Percentiles rank a stretch among this genome's conserved stretches.
Conservation (phyloP, 2,888 invertebrate species). For the Erynnis tages region DNA sequence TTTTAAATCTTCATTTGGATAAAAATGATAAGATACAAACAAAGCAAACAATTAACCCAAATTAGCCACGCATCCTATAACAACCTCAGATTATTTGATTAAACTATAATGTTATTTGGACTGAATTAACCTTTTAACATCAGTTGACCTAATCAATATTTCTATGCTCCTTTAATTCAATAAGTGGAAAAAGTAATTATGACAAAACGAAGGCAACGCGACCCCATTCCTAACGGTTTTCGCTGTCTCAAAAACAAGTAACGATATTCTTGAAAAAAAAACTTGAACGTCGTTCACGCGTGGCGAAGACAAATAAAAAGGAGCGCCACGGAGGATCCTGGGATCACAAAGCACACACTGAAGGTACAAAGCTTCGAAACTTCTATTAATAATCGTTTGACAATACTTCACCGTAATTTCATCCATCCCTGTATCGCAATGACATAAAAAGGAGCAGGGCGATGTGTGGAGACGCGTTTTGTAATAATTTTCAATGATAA, state of each 20-base stretch:
- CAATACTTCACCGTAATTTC: slow-evolving; percentile 74
- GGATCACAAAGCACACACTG: slow-evolving; percentile 45
- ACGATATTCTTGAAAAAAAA: slow-evolving; percentile 40
- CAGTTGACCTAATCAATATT: no score
- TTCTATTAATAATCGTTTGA: slow-evolving; percentile 79
- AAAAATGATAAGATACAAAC: neutral
- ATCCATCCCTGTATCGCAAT: slow-evolving; percentile 76
- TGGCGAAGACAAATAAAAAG: slow-evolving; percentile 54
- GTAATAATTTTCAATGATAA: slow-evolving; percentile 29
- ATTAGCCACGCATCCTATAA: no score
- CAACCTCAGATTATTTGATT: no score
- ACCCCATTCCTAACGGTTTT: slow-evolving; percentile 47
- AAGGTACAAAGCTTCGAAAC: slow-evolving; percentile 74
- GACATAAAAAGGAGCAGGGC: slow-evolving; percentile 64
- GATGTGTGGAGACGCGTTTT: slow-evolving; percentile 49
- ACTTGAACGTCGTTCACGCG: slow-evolving; percentile 50
- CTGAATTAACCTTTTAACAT: no score
- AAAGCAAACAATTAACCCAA: no score
- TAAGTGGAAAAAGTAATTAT: no score
- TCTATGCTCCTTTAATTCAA: no score
- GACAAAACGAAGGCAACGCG: neutral
- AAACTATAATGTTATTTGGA: no score
- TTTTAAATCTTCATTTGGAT: neutral
- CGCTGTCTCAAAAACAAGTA: slow-evolving; percentile 40
- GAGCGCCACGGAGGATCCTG: slow-evolving; percentile 35